Evolutionary conservation across 1,140 invertebrate genomes (phyloP).

Genomic region (Araneus ventricosus): DNA sequence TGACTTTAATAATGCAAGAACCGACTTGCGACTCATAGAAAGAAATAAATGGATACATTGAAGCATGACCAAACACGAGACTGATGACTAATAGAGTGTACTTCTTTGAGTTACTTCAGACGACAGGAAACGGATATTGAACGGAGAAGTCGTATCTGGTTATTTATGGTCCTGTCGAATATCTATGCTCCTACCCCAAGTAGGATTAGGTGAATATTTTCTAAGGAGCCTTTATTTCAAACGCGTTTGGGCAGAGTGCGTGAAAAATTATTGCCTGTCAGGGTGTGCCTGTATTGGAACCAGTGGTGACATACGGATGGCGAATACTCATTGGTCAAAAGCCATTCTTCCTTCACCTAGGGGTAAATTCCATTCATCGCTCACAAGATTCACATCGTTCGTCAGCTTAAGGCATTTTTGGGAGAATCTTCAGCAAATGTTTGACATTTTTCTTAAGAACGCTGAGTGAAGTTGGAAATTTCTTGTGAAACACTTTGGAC

Average conservation of each 20-base stretch:
- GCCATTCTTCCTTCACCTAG: not conserved
- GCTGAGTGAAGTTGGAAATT: no score
- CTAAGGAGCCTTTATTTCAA: not conserved
- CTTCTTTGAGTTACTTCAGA: not conserved
- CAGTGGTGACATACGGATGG: not conserved
- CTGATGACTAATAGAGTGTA: not conserved
- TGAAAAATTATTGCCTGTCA: not conserved
- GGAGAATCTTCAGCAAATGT: no score
- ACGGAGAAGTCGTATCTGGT: not conserved
- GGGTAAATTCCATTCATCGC: not conserved
- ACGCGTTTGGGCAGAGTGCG: not conserved
- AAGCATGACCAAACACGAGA: not conserved
- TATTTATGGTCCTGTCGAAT: not conserved
- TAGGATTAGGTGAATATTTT: not conserved
- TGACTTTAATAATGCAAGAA: no score
- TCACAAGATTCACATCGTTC: not conserved
- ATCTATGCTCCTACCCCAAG: not conserved
- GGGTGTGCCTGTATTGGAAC: not conserved
- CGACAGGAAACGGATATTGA: slow-evolving; percentile 11
- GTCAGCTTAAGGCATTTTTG: not conserved
- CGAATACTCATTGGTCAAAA: not conserved
- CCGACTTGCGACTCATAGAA: not conserved
- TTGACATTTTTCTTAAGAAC: no score
- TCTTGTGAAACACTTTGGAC: no score
- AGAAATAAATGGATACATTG: not conserved